Percentiles rank a stretch among this genome's conserved stretches.
Evolutionary conservation across 2,888 invertebrate genomes (phyloP).

Genomic region (Nemapogon koenigi): DNA sequence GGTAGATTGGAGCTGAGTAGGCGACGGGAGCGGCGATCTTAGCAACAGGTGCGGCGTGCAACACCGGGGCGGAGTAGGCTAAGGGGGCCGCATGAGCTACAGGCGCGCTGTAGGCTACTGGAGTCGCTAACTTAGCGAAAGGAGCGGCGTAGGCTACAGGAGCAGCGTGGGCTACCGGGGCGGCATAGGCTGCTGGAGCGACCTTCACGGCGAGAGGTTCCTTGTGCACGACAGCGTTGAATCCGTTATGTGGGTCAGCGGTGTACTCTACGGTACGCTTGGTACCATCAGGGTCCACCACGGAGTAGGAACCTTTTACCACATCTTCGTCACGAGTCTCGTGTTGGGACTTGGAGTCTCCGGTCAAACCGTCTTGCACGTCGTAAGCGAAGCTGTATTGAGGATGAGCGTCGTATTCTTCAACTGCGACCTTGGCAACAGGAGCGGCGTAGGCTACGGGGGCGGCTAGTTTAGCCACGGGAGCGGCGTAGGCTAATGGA

Average conservation of each 20-base stretch:
- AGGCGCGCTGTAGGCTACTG: slow-evolving; percentile 23
- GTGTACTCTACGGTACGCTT: slow-evolving; percentile 43
- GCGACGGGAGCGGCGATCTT: slow-evolving; percentile 24
- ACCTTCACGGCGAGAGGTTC: slow-evolving; percentile 32
- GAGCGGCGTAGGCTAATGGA: slow-evolving; percentile 9
- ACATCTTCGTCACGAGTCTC: slow-evolving; percentile 51
- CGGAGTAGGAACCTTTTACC: slow-evolving; percentile 52
- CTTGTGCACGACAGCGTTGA: slow-evolving; percentile 22
- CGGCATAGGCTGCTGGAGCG: slow-evolving; percentile 24
- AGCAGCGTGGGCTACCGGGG: slow-evolving; percentile 17
- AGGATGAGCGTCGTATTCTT: slow-evolving; percentile 12
- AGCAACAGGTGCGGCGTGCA: slow-evolving; percentile 26
- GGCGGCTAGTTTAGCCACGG: slow-evolving; percentile 28
- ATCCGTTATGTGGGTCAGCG: slow-evolving; percentile 20
- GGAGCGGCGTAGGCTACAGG: slow-evolving; percentile 23
- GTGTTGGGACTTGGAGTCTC: slow-evolving; percentile 44
- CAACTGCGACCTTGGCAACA: slow-evolving; percentile 22
- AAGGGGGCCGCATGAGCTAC: slow-evolving; percentile 26
- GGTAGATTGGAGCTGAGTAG: slow-evolving; percentile 22
- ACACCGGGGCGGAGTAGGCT: slow-evolving; percentile 19
- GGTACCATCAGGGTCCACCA: slow-evolving; percentile 36
- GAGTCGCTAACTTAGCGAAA: slow-evolving; percentile 13
- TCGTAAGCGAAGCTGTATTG: slow-evolving; percentile 19
- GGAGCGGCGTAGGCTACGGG: slow-evolving; percentile 23
- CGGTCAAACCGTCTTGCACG: slow-evolving; percentile 30